Evolutionary conservation across 2,797 vertebrate species (phyloP).

Genomic region (Channallabes apus): DNA sequence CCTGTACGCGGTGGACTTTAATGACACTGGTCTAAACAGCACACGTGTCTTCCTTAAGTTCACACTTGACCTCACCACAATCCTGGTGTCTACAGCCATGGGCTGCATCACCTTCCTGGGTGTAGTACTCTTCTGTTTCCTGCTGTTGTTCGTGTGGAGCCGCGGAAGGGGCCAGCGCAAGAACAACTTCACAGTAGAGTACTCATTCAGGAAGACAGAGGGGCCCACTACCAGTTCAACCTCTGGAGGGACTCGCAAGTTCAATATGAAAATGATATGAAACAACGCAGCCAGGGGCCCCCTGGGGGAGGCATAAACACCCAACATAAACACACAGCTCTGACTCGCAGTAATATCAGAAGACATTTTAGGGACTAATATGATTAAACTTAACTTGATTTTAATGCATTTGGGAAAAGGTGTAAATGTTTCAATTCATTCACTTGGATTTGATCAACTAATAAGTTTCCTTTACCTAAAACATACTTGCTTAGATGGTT

Average conservation of each 20-base stretch:
- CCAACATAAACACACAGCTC: slow-evolving; percentile 73
- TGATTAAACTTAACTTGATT: slow-evolving; percentile 55
- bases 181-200: slow-evolving; percentile 97
- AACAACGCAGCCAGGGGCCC: slow-evolving; percentile 83
- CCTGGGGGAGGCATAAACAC: slow-evolving; percentile 78
- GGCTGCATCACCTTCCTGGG: slow-evolving; percentile 98
- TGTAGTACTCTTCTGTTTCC: slow-evolving; percentile 97
- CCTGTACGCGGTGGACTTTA: slow-evolving; percentile 80
- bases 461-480: slow-evolving; percentile 37
- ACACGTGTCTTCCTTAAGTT: slow-evolving; percentile 90
- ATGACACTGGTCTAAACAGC: slow-evolving; percentile 87
- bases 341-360: slow-evolving; percentile 64
- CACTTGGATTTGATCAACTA: neutral
- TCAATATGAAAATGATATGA: slow-evolving; percentile 99
- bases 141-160: slow-evolving; percentile 97
- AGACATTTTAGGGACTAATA: slow-evolving; percentile 17
- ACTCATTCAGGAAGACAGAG: slow-evolving; percentile 95
- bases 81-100: slow-evolving; percentile 98
- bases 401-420: slow-evolving; percentile 52
- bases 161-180: slow-evolving; percentile 94
- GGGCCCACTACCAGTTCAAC: slow-evolving; percentile 76
- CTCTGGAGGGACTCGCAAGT: slow-evolving; percentile 90
- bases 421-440: slow-evolving; percentile 43
- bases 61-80: slow-evolving; percentile 95
- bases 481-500: slow-evolving; percentile 6